Percentiles rank a stretch among this genome's conserved stretches.
These are phyloP conservation scores for Drosophila sucinea DNA, from an alignment of 1,140 invertebrate species.

Conservation along the genomic window DNA sequence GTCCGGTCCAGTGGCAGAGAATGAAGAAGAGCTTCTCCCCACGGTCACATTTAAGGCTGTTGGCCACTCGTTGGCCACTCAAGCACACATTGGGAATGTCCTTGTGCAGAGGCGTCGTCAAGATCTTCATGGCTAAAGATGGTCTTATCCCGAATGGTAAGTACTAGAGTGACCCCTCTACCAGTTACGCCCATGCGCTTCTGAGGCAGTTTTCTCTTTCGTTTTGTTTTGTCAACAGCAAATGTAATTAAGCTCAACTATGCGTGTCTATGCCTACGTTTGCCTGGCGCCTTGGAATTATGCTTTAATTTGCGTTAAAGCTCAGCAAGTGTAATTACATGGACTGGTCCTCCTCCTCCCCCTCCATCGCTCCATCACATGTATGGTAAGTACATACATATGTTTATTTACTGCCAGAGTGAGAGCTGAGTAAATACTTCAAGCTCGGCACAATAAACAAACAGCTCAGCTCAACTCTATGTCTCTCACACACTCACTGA, in stretches of 20 bases:
- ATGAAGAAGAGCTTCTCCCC: slow-evolving; percentile 43
- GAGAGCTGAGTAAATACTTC: slow-evolving; percentile 61
- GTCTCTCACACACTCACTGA: neutral
- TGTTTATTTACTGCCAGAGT: slow-evolving; percentile 53
- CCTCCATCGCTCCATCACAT: neutral
- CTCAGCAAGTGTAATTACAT: slow-evolving; percentile 64
- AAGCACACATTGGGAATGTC: slow-evolving; percentile 42
- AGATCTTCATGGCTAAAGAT: neutral
- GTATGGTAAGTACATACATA: slow-evolving; percentile 31
- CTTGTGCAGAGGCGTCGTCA: slow-evolving; percentile 28
- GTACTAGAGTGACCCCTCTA: neutral
- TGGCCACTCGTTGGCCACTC: slow-evolving; percentile 47
- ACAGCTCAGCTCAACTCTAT: slow-evolving; percentile 40
- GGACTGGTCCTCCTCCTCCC: slow-evolving; percentile 9
- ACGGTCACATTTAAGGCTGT: slow-evolving; percentile 54
- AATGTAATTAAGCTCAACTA: slow-evolving; percentile 63
- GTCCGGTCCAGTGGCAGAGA: neutral
- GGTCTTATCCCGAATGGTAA: too few relatives aligned
- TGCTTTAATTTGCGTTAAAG: slow-evolving; percentile 75
- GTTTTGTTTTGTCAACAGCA: slow-evolving; percentile 66
- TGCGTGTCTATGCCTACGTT: slow-evolving; percentile 24
- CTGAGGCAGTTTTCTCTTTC: slow-evolving; percentile 5
- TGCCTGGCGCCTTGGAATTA: slow-evolving; percentile 37
- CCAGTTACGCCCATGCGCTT: slow-evolving; percentile 4
- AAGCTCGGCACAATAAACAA: slow-evolving; percentile 62